Evolutionary conservation across 2,888 invertebrate species (phyloP).

Genomic region (Creontiades dilutus): DNA sequence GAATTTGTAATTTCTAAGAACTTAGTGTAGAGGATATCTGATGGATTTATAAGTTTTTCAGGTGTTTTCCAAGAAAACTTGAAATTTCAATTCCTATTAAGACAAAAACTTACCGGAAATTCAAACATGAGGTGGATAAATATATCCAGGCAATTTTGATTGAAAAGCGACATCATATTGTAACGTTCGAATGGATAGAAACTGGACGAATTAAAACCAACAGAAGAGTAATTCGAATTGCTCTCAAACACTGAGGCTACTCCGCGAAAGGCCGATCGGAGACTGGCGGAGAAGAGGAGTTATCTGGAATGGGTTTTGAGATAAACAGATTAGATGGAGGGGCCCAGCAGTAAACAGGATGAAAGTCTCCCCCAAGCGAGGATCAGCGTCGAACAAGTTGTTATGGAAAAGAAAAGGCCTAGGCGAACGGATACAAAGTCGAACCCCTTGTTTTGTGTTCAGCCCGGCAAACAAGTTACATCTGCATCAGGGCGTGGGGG

Average conservation of each 20-base stretch:
- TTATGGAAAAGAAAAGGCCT: conserved; percentile 30
- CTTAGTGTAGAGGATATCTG: too few relatives aligned
- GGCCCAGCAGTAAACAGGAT: conserved; percentile 34
- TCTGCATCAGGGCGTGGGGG: not conserved
- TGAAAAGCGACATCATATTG: not conserved
- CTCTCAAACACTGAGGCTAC: conserved; percentile 22
- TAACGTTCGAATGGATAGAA: not conserved
- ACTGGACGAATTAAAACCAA: not conserved
- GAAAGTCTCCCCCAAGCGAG: conserved; percentile 26
- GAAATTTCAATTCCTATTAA: too few relatives aligned
- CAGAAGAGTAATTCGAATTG: not conserved
- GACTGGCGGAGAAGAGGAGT: conserved; percentile 16
- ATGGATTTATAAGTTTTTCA: too few relatives aligned
- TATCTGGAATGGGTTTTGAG: conserved; percentile 32
- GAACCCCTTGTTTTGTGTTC: not conserved
- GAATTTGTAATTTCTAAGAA: too few relatives aligned
- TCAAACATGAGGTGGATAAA: conserved; percentile 47
- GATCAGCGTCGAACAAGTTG: conserved; percentile 8
- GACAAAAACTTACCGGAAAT: conserved; percentile 21
- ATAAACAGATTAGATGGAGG: conserved; percentile 22
- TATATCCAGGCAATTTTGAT: conserved; percentile 3
- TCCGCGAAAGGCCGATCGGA: conserved; percentile 20
- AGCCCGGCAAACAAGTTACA: not conserved
- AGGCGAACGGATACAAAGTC: not conserved
- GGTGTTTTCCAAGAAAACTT: too few relatives aligned